Evolutionary conservation across 2,797 vertebrate genomes (phyloP).

Genomic region (Neosilurus hyrtlii): DNA sequence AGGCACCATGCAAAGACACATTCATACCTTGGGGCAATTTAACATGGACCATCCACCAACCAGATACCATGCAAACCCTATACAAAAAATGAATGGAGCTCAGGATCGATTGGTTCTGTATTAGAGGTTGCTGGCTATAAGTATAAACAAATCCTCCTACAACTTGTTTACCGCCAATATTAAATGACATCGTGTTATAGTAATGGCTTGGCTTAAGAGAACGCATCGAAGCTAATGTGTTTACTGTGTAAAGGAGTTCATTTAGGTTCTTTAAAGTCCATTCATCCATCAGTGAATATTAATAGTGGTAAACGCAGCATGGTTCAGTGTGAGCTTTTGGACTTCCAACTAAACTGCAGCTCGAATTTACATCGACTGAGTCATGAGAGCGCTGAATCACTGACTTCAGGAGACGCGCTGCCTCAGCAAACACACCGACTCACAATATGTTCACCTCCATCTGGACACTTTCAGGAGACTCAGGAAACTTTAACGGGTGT

Average conservation of each 20-base stretch:
- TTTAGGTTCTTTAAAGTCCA: background rate
- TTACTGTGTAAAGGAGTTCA: background rate
- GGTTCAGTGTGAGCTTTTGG: conserved; percentile 20
- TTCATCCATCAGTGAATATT: conserved; percentile 9
- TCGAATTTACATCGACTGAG: conserved; percentile 19
- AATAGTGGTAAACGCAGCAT: background rate
- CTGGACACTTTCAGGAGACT: conserved; percentile 19
- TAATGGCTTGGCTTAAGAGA: background rate
- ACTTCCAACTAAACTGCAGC: conserved; percentile 18
- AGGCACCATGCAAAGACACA: background rate
- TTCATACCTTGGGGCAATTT: background rate
- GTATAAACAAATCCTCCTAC: background rate
- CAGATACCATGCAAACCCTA: background rate
- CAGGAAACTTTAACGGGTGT: background rate
- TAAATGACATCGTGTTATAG: background rate
- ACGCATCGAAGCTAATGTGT: background rate
- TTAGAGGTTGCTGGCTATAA: background rate
- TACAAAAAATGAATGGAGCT: background rate
- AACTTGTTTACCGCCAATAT: background rate
- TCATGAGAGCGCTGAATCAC: conserved; percentile 27
- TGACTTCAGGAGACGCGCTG: conserved; percentile 21
- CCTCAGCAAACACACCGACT: conserved; percentile 27
- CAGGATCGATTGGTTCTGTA: no score
- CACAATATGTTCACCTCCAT: conserved; percentile 32
- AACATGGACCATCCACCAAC: background rate